Evolutionary conservation across 2,888 invertebrate species (phyloP).

Genomic region (Athetis lepigone): DNA sequence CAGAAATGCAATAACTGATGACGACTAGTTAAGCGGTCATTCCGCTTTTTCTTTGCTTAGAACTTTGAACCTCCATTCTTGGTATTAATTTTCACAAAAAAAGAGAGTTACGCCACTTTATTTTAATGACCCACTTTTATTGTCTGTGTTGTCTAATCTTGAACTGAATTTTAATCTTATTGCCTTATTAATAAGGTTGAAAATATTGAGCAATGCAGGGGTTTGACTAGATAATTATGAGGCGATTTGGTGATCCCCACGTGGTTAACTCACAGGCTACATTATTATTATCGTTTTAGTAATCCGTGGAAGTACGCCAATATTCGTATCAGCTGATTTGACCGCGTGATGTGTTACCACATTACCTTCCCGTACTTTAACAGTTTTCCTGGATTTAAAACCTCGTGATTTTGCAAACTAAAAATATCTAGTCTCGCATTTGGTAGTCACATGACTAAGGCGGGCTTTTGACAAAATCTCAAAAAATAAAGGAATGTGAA

Average conservation of each 20-base stretch:
- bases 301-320: slow-evolving; percentile 77
- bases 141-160: slow-evolving; percentile 61
- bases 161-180: slow-evolving; percentile 35
- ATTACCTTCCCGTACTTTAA: slow-evolving; percentile 31
- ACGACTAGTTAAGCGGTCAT: slow-evolving; percentile 28
- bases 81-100: slow-evolving; percentile 40
- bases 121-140: slow-evolving; percentile 54
- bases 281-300: slow-evolving; percentile 53
- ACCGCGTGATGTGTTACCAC: slow-evolving; percentile 74
- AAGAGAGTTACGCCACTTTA: slow-evolving; percentile 36
- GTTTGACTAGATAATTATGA: slow-evolving; percentile 13
- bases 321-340: slow-evolving; percentile 75
- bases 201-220: slow-evolving; percentile 12
- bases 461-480: slow-evolving; percentile 19
- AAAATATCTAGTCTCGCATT: slow-evolving; percentile 40
- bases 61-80: slow-evolving; percentile 18
- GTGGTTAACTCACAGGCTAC: slow-evolving; percentile 45
- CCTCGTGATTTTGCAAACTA: slow-evolving; percentile 52
- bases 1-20: slow-evolving; percentile 24
- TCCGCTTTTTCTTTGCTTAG: slow-evolving; percentile 45
- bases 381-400: slow-evolving; percentile 23
- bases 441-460: slow-evolving; percentile 52
- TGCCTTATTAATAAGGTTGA: slow-evolving; percentile 32
- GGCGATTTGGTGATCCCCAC: slow-evolving; percentile 40
- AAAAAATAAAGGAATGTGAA: slow-evolving; percentile 10